Evolutionary conservation across 1,140 invertebrate genomes (phyloP).

Genomic region (Alviniconcha marisindica): DNA sequence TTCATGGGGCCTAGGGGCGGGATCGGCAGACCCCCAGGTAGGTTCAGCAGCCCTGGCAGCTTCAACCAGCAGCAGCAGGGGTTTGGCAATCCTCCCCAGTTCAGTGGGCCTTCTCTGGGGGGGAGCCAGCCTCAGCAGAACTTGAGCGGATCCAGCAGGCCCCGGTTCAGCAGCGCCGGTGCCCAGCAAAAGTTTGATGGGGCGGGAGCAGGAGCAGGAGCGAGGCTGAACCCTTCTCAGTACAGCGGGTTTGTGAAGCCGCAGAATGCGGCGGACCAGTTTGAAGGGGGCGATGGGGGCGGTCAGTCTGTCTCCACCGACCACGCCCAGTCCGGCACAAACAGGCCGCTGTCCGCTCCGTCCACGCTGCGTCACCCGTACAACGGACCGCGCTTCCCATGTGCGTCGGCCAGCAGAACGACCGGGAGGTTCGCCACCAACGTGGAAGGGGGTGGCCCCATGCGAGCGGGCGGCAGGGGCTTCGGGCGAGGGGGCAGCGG

Average conservation of each 20-base stretch:
- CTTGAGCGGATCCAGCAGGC: neutral
- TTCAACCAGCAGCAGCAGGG: neutral
- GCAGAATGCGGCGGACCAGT: constrained; percentile 7
- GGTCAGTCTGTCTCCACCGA: neutral
- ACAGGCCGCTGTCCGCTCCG: neutral
- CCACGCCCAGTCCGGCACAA: neutral
- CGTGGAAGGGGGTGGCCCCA: neutral
- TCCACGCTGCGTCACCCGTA: neutral
- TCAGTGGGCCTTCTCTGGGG: neutral
- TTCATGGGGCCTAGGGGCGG: neutral
- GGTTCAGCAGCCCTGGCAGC: neutral
- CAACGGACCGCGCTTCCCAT: constrained; percentile 3
- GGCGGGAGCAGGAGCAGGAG: neutral
- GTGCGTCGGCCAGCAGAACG: neutral
- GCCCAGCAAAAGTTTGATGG: neutral
- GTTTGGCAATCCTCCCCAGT: neutral
- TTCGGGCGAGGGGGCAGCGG: neutral
- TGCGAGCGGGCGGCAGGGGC: neutral
- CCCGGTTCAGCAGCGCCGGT: neutral
- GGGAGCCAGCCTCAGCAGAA: neutral
- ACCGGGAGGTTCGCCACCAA: neutral
- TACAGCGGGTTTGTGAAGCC: constrained; percentile 33
- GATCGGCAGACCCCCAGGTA: neutral
- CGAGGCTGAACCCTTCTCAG: neutral
- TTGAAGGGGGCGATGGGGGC: constrained; percentile 28